Base-by-base conservation (phyloP, 2,888 invertebrate species). In the Eupithecia subfuscata region DNA sequence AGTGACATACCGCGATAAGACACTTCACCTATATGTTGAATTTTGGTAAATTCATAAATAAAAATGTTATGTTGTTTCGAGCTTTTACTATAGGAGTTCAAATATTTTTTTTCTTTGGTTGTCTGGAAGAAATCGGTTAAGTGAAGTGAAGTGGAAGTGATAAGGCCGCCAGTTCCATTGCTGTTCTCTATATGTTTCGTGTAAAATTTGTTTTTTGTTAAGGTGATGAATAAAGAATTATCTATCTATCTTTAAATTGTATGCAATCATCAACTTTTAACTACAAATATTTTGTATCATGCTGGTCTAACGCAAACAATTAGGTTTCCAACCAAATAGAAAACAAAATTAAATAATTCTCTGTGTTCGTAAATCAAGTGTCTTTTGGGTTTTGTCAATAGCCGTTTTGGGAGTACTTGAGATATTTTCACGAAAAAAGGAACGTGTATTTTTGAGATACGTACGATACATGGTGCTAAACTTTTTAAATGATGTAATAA, bases 1-100 rank as follows among this genome's bases (percentile, higher is more conserved):
- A 87, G 95, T 52, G 96, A 97, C 85, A 95, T 97, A 71, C 97
- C 97, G 2, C 95, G 95, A 79, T 88, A 85, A 88, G 52, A n/a
- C 30, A 18, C 4, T 6, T 70, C 9, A 40, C 11, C 9, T 40
- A 1, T 9, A 40, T 9, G 40, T 40, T 40, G 40, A 40, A 40
- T 40, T 40, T 40, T 40, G n/a, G 9, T 52, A 18, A 48, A 48
- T 18, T 9, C n/a, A n/a, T n/a, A n/a, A 52, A 52, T 52, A 52
- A 52, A 52, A n/a, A 52, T 9, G 52, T 8, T n/a, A 52, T n/a
- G 56, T 22, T n/a, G 11, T 56, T 60, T 25, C 12, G 60, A 25
- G 25, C 22, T 60, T 60, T 60, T 25, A 60, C 2, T 60, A 25
- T 1, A 40, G 40, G 4, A n/a, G n/a, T n/a, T n/a, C n/a, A n/a